Conservation (phyloP, 2,797 vertebrate genomes). For the Karalla daura region DNA sequence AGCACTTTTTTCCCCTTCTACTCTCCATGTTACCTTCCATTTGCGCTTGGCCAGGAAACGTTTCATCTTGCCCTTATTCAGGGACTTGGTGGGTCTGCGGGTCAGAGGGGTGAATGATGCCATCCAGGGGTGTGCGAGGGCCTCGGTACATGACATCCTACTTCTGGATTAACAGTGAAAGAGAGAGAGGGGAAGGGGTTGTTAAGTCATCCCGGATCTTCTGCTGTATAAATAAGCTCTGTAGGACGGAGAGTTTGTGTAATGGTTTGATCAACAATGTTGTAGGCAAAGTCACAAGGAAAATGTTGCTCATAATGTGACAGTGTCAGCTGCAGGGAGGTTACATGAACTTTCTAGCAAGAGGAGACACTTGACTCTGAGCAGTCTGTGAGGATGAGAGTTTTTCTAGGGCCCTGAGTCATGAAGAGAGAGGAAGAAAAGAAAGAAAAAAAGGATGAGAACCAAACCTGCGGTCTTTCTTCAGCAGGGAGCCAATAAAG, state of each 20-base stretch:
- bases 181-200: neutral
- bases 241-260: neutral
- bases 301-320: neutral
- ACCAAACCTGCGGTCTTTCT: slow-evolving; percentile 86
- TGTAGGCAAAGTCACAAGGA: slow-evolving; percentile 1
- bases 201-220: slow-evolving; percentile 7
- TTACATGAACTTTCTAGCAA: neutral
- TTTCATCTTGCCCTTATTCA: slow-evolving; percentile 88
- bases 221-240: neutral
- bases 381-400: neutral
- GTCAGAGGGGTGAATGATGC: slow-evolving; percentile 70
- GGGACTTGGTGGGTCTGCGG: slow-evolving; percentile 73
- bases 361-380: neutral
- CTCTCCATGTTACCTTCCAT: slow-evolving; percentile 89
- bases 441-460: neutral
- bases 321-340: neutral
- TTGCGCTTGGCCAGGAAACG: slow-evolving; percentile 86
- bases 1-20: too few relatives aligned
- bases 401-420: too few relatives aligned
- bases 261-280: neutral
- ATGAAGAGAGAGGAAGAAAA: neutral
- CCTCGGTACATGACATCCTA: slow-evolving; percentile 81
- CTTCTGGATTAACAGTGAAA: slow-evolving; percentile 60
- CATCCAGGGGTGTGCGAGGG: slow-evolving; percentile 89
- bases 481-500: slow-evolving; percentile 86